These are phyloP conservation scores for Camponotus fellah DNA, from an alignment of 2,888 invertebrate genomes.

Conservation along the genomic window DNA sequence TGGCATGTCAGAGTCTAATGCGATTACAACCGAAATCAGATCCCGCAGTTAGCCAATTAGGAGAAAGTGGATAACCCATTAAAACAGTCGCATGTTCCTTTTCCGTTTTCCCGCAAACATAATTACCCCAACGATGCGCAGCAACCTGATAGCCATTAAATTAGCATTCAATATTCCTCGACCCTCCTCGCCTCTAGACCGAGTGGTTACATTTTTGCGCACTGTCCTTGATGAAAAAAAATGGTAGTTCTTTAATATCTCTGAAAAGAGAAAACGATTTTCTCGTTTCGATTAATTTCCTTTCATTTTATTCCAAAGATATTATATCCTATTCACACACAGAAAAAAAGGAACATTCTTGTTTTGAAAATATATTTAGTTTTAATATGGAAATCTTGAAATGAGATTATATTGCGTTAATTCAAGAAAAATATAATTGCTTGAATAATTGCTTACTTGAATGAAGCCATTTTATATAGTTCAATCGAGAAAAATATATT, in stretches of 20 bases:
- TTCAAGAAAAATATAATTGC: too few species aligned
- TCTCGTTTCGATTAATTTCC: not conserved
- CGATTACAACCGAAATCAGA: slow-evolving; percentile 82
- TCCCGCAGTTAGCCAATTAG: slow-evolving; percentile 82
- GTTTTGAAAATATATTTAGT: too few species aligned
- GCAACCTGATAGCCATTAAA: slow-evolving; percentile 55
- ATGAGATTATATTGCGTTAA: too few species aligned
- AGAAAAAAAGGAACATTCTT: too few species aligned
- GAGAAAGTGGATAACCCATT: slow-evolving; percentile 71
- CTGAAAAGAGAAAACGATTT: slow-evolving; percentile 24
- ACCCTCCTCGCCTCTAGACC: slow-evolving; percentile 12
- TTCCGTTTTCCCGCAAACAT: slow-evolving; percentile 61
- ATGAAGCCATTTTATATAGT: too few species aligned
- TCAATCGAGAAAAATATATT: too few species aligned
- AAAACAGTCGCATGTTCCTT: slow-evolving; percentile 67
- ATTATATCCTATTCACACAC: not conserved
- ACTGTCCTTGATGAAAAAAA: slow-evolving; percentile 16
- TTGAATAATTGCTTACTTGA: too few species aligned
- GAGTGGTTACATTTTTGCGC: slow-evolving; percentile 28
- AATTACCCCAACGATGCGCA: slow-evolving; percentile 33
- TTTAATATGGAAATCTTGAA: too few species aligned
- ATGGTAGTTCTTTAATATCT: not conserved
- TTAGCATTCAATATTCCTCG: slow-evolving; percentile 55
- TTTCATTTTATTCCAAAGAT: not conserved
- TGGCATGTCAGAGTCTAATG: slow-evolving; percentile 81